These are phyloP conservation scores for Herminia tarsipennalis DNA, from an alignment of 2,888 invertebrate genomes.

Conservation along the genomic window DNA sequence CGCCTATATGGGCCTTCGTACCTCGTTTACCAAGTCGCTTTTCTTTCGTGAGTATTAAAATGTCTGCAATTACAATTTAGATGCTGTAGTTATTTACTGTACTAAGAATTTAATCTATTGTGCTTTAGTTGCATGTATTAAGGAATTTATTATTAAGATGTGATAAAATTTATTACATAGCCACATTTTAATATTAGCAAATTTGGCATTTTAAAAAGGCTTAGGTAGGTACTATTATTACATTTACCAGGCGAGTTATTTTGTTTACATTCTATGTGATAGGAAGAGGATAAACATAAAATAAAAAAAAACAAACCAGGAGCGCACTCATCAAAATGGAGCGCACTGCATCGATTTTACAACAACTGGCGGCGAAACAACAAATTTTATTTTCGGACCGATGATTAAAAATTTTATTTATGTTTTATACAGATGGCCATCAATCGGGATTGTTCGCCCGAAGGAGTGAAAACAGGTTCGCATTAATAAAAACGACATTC, in stretches of 20 bases:
- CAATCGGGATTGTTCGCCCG: conserved; percentile 57
- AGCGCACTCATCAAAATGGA: conserved; percentile 34
- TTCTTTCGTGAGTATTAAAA: no score
- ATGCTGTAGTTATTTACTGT: no score
- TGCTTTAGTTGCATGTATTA: no score
- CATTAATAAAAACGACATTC: conserved; percentile 60
- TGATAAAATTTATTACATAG: no score
- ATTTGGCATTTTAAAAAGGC: no score
- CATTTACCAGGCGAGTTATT: background rate
- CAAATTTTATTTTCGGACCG: conserved; percentile 47
- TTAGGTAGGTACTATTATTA: no score
- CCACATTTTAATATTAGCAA: no score
- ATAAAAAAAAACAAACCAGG: conserved; percentile 13
- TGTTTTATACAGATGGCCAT: conserved; percentile 53
- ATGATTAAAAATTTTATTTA: conserved; percentile 58
- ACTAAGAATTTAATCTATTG: no score
- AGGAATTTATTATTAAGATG: no score
- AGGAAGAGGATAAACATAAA: conserved; percentile 16
- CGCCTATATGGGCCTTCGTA: no score
- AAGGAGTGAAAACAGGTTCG: conserved; percentile 53
- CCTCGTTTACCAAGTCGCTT: no score
- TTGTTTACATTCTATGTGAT: background rate
- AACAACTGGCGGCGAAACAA: conserved; percentile 31
- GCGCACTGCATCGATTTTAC: conserved; percentile 41
- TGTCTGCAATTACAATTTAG: no score